Conservation (phyloP, 2,888 invertebrate species). For the Muschampia staudingeri region DNA sequence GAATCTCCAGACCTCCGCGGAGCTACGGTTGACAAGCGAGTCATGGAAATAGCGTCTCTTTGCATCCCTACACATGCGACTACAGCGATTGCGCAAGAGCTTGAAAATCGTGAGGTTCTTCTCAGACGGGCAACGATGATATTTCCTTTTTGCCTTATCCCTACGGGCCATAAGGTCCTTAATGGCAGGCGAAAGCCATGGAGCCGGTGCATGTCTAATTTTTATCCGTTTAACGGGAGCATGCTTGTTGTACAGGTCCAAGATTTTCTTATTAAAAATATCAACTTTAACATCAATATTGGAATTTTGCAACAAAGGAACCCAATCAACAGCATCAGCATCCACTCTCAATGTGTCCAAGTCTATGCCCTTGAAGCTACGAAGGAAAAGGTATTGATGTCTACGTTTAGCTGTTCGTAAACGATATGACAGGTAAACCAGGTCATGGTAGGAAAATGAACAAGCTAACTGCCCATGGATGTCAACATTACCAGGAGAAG, state of each 20-base stretch:
- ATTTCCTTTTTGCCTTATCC: slow-evolving; percentile 33
- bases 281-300: not conserved
- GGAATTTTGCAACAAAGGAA: not conserved
- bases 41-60: slow-evolving; percentile 33
- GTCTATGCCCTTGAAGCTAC: slow-evolving; percentile 17
- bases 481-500: not conserved
- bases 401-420: not conserved
- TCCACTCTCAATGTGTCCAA: not conserved
- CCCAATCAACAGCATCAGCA: slow-evolving; percentile 7
- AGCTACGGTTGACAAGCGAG: not conserved
- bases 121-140: slow-evolving; percentile 22
- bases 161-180: slow-evolving; percentile 23
- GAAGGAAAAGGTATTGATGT: not conserved
- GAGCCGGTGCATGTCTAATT: slow-evolving; percentile 16
- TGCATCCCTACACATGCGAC: slow-evolving; percentile 38
- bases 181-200: slow-evolving; percentile 18
- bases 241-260: slow-evolving; percentile 18
- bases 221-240: slow-evolving; percentile 25
- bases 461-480: not conserved
- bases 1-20: slow-evolving; percentile 40
- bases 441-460: slow-evolving; percentile 18
- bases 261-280: not conserved
- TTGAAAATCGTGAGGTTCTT: slow-evolving; percentile 20
- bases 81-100: slow-evolving; percentile 33
- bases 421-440: not conserved